phyloP scores from a whole-genome alignment of 2,797 vertebrate species.

The Picus viridis region DNA sequence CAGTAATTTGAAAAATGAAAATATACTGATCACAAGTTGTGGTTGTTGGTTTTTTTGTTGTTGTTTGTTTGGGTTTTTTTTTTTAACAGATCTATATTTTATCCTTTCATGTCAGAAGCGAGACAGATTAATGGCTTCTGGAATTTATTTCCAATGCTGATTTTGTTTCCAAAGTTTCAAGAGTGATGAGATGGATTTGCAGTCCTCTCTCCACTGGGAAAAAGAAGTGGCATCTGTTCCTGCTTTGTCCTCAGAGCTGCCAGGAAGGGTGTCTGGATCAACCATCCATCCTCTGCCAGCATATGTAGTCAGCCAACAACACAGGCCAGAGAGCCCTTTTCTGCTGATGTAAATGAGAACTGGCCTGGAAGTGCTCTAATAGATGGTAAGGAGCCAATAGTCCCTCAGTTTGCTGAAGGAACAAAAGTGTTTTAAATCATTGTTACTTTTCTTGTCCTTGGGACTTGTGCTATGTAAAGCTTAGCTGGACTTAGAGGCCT shows the following conservation, averaged over 20 bases:
- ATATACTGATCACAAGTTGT: slow-evolving; percentile 49
- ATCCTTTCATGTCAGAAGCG: slow-evolving; percentile 52
- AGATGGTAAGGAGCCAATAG: neutral
- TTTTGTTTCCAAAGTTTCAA: slow-evolving; percentile 63
- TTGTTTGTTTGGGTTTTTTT: neutral
- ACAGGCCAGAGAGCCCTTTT: slow-evolving; percentile 33
- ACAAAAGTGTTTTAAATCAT: slow-evolving; percentile 34
- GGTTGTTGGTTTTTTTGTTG: neutral
- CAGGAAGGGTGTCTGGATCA: slow-evolving; percentile 25
- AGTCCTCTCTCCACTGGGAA: slow-evolving; percentile 20
- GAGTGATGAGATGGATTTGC: neutral
- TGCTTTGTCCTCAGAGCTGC: slow-evolving; percentile 46
- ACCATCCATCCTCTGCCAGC: slow-evolving; percentile 19
- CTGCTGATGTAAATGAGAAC: slow-evolving; percentile 41
- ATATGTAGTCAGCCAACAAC: neutral
- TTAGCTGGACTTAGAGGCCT: neutral
- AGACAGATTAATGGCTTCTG: slow-evolving; percentile 70
- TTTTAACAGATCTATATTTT: slow-evolving; percentile 64
- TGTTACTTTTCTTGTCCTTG: slow-evolving; percentile 26
- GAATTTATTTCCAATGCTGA: slow-evolving; percentile 65
- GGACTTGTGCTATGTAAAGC: neutral
- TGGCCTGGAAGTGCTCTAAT: slow-evolving; percentile 21
- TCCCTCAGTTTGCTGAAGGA: neutral
- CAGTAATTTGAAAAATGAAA: slow-evolving; percentile 72
- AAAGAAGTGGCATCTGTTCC: slow-evolving; percentile 52